Conservation (phyloP, 2,888 invertebrate genomes). For the Tineola bisselliella region DNA sequence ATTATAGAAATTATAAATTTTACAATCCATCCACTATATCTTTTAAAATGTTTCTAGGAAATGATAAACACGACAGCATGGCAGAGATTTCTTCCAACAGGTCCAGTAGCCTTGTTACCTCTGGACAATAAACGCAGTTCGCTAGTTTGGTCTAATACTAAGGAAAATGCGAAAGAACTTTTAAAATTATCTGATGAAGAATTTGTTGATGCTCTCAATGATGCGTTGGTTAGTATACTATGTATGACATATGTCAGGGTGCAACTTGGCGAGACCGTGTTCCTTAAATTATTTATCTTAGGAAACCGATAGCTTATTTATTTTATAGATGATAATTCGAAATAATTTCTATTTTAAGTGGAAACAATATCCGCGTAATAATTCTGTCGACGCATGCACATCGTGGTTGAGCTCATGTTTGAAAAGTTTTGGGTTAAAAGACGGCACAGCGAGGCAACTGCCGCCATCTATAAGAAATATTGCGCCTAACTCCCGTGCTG, state of each 20-base stretch:
- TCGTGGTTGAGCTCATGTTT: slow-evolving; percentile 55
- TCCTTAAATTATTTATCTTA: no score
- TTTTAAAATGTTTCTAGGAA: slow-evolving; percentile 51
- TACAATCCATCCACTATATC: no score
- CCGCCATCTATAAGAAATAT: slow-evolving; percentile 76
- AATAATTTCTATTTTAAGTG: slow-evolving; percentile 45
- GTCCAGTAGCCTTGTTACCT: slow-evolving; percentile 93
- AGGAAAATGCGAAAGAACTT: slow-evolving; percentile 78
- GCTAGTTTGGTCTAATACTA: slow-evolving; percentile 92
- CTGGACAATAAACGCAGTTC: slow-evolving; percentile 82
- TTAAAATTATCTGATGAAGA: slow-evolving; percentile 75
- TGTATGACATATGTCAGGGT: background rate
- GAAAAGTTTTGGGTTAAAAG: slow-evolving; percentile 44
- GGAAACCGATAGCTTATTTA: no score
- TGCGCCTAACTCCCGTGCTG: slow-evolving; percentile 75
- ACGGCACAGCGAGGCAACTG: slow-evolving; percentile 63
- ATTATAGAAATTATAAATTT: no score
- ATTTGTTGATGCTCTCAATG: slow-evolving; percentile 90
- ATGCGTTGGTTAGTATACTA: slow-evolving; percentile 74
- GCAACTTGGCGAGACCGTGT: no score
- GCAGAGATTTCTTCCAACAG: slow-evolving; percentile 94
- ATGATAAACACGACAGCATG: slow-evolving; percentile 88
- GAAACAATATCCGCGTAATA: slow-evolving; percentile 67
- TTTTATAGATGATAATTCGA: background rate
- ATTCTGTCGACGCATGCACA: slow-evolving; percentile 63